Base-by-base conservation (phyloP, 1,140 invertebrate species). In the Danaus melanippus region DNA sequence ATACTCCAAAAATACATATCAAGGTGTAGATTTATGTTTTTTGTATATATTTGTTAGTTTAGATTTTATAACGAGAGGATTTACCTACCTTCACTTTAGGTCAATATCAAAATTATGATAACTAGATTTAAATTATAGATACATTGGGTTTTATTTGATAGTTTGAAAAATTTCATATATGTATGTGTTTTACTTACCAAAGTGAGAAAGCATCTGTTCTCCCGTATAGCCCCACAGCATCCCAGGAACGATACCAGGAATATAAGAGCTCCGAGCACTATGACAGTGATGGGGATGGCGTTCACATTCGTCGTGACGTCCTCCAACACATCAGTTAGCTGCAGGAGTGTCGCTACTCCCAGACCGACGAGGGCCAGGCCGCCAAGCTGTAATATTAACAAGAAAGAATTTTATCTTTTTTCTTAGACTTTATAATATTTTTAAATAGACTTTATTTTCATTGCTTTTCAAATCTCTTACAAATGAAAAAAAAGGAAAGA, bases 191-290 rank as follows among this genome's bases (percentile, higher is more conserved):
- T 32, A 32, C 69, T 74, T 88, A 93, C 92, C 58, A 90, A 91
- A 1, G 93, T 77, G 7, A 95, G 88, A 90, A 95, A 93, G 70
- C 93, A 95, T 62, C 92, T 90, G 73, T 91, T 94, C 76, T 95
- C 93, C 62, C 90, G 90, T 9, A 93, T 84, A 0, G 94, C 94
- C 5, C 95, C 95, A 71, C 94, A 96, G 76, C 94, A 96, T 59
- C 95, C 95, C 53, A 96, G 92, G 84, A 95, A 95, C 0, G 94
- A 91, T 43, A 95, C 91, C 43, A 95, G 66, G 71, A 95, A 94
- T 46, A 95, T 90, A 12, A 95, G 88, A 0, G 88, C 71, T 2
- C 95, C 95, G 40, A 94, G 88, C 3, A 93, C 90, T 49, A 96
- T 93, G 9, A 95, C 74, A 9, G 95, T 85, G 42, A 92, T 90